These are phyloP conservation scores for Bombus breviceps DNA, from an alignment of 1,140 invertebrate genomes.

Conservation along the genomic window DNA sequence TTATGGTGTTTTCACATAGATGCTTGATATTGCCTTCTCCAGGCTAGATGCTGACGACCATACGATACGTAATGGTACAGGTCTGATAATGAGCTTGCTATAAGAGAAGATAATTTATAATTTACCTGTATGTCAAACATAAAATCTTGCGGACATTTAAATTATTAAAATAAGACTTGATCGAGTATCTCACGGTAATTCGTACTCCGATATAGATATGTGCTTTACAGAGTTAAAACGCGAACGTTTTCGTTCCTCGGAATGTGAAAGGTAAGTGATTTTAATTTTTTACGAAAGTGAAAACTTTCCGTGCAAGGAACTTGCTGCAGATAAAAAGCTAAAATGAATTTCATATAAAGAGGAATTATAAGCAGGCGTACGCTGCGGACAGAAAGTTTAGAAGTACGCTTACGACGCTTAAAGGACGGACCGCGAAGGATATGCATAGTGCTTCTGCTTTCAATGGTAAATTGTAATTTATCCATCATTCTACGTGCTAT, in stretches of 20 bases:
- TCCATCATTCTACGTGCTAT: neutral
- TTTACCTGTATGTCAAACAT: no score
- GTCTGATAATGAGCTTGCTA: no score
- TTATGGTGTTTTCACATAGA: neutral
- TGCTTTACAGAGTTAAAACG: neutral
- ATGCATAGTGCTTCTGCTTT: neutral
- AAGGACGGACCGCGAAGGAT: neutral
- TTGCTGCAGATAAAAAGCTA: neutral
- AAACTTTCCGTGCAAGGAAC: neutral
- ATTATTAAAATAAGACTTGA: no score
- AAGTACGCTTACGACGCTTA: neutral
- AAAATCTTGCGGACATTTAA: no score
- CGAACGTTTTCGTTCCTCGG: neutral
- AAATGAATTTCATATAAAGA: conserved; percentile 1
- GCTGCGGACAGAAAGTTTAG: neutral
- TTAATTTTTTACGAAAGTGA: neutral
- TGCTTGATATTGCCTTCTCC: no score
- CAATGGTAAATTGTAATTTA: neutral
- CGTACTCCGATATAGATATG: neutral
- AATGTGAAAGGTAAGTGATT: neutral
- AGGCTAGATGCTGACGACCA: neutral
- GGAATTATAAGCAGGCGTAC: conserved; percentile 3
- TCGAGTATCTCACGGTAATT: neutral
- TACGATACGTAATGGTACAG: neutral
- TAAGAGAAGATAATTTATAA: no score